Percentiles rank a stretch among this genome's conserved stretches.
Conservation (phyloP, 2,113 vertebrate genomes). For the Hydrochoerus hydrochaeris region DNA sequence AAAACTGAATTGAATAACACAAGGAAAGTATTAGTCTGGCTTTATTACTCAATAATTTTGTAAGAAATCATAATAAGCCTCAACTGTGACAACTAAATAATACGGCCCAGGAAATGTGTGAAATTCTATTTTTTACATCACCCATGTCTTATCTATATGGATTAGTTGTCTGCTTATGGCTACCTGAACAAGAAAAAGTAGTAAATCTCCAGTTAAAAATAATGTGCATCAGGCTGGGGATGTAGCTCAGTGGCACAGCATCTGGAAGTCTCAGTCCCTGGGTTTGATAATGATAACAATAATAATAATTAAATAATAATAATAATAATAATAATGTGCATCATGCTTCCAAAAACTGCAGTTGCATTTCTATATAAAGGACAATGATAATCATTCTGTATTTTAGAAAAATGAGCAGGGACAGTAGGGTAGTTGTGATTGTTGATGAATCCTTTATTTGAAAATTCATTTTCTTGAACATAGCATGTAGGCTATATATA, state of each 20-base stretch:
- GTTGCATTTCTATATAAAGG: constrained; percentile 20
- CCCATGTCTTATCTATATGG: not conserved
- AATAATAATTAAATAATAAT: too few species aligned
- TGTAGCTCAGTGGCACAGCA: too few species aligned
- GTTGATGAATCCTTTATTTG: not conserved
- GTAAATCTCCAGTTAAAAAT: constrained; percentile 36
- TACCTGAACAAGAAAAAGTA: constrained; percentile 53
- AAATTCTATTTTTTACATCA: constrained; percentile 54
- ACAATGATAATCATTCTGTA: not conserved
- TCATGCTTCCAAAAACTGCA: constrained; percentile 45
- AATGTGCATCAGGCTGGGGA: not conserved
- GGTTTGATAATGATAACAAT: too few species aligned
- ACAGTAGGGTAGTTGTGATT: constrained; percentile 6
- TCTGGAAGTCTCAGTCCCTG: too few species aligned
- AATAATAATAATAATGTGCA: too few species aligned
- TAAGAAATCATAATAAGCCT: constrained; percentile 39
- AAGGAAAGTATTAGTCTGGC: not conserved
- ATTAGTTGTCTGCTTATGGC: constrained; percentile 59
- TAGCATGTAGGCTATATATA: not conserved
- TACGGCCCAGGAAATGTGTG: constrained; percentile 4
- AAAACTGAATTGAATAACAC: constrained; percentile 37
- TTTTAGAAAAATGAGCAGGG: constrained; percentile 52
- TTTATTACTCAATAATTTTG: constrained; percentile 68
- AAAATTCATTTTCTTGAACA: constrained; percentile 49
- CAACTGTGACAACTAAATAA: not conserved